Evolutionary conservation across 2,888 invertebrate genomes (phyloP).

Genomic region (Harpagoxenus sublaevis): DNA sequence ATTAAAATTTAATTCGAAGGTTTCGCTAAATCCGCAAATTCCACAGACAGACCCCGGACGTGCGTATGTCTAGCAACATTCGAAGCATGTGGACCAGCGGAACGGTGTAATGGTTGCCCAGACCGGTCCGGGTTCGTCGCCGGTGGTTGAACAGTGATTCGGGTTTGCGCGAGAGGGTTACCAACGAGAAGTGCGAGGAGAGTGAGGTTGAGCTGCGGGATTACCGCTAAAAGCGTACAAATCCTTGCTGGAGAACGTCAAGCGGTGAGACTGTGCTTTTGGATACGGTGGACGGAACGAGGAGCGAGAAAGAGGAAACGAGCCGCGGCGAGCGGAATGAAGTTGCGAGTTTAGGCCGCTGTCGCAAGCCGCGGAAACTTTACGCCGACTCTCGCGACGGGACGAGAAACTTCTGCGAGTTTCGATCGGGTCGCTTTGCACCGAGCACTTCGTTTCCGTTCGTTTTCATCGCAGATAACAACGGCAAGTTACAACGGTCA

Average conservation of each 20-base stretch:
- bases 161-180: slow-evolving; percentile 70
- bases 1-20: slow-evolving; percentile 84
- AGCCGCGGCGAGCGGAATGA: slow-evolving; percentile 49
- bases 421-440: slow-evolving; percentile 50
- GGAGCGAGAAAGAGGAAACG: slow-evolving; percentile 37
- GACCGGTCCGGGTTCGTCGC: slow-evolving; percentile 59
- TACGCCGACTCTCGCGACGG: slow-evolving; percentile 56
- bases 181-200: slow-evolving; percentile 44
- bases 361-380: slow-evolving; percentile 75
- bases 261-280: slow-evolving; percentile 62
- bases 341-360: slow-evolving; percentile 76
- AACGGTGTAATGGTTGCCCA: slow-evolving; percentile 18
- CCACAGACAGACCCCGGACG: slow-evolving; percentile 59
- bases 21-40: slow-evolving; percentile 81
- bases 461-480: slow-evolving; percentile 30
- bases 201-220: slow-evolving; percentile 71
- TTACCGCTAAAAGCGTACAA: slow-evolving; percentile 85
- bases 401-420: slow-evolving; percentile 67
- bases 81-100: slow-evolving; percentile 38
- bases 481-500: slow-evolving; percentile 4
- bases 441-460: slow-evolving; percentile 32
- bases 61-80: slow-evolving; percentile 56
- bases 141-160: slow-evolving; percentile 75
- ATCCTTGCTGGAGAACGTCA: slow-evolving; percentile 78
- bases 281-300: slow-evolving; percentile 35